Conservation (phyloP, 2,113 vertebrate species). For the Protobothrops flavoviridis region DNA sequence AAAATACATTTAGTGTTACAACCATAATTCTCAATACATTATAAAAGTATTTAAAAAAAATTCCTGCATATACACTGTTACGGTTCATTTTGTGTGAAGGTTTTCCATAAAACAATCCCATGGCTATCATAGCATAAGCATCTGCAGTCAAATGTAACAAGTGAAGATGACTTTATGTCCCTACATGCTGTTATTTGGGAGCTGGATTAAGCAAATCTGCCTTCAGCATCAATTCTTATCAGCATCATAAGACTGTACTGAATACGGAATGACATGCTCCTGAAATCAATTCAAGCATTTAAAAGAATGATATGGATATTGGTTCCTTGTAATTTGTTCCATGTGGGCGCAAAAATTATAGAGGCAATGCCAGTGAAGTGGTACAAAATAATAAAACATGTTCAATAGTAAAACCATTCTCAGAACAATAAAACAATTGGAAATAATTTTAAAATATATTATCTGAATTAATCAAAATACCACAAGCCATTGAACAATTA, state of each 20-base stretch:
- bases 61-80: neutral
- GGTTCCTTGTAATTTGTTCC: neutral
- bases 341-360: neutral
- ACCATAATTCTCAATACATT: neutral
- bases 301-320: neutral
- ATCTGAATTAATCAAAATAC: no score
- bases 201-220: neutral
- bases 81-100: neutral
- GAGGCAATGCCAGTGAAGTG: neutral
- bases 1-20: neutral
- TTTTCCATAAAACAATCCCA: neutral
- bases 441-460: no score
- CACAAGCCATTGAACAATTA: no score
- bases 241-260: no score
- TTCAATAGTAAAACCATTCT: no score
- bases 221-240: constrained; percentile 7
- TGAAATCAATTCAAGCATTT: no score
- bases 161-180: neutral
- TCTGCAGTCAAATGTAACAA: constrained; percentile 2
- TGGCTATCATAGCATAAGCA: neutral
- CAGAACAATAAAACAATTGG: no score
- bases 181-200: neutral
- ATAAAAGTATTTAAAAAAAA: neutral
- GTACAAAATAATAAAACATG: no score
- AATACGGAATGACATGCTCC: no score